phyloP scores from a whole-genome alignment of 1,140 invertebrate species.

The Brachionus plicatilis region DNA sequence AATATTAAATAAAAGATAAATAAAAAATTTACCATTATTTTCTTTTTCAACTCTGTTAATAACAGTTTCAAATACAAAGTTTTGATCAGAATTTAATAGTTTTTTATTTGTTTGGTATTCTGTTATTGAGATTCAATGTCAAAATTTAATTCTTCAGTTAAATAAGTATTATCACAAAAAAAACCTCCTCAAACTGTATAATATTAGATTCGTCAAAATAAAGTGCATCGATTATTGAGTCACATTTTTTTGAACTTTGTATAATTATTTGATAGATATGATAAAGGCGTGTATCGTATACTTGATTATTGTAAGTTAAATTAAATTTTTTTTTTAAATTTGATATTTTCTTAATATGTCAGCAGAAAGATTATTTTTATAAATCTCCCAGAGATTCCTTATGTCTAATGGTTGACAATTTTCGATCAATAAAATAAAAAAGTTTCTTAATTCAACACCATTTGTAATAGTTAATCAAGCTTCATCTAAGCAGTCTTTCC shows the following conservation, averaged over 20 bases:
- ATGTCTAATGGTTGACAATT: background rate
- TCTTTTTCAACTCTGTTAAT: background rate
- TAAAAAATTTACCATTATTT: too few species aligned
- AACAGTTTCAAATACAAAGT: background rate
- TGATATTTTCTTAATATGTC: background rate
- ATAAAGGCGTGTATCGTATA: slow-evolving; percentile 10
- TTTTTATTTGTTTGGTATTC: background rate
- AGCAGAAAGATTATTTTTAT: background rate
- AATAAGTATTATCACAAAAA: background rate
- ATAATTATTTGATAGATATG: too few species aligned
- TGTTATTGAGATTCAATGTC: background rate
- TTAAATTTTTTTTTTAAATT: background rate
- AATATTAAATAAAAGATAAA: too few species aligned
- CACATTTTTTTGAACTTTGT: background rate
- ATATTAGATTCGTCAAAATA: background rate
- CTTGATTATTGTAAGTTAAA: background rate
- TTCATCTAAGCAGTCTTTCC: background rate
- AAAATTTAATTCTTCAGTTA: background rate
- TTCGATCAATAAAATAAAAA: background rate
- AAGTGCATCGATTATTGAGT: background rate
- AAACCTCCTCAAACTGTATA: background rate
- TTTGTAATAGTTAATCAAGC: background rate
- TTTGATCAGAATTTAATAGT: background rate
- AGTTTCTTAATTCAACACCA: background rate
- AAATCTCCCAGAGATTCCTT: background rate